These are phyloP conservation scores for Arge pagana DNA, from an alignment of 2,888 invertebrate genomes.

Conservation along the genomic window DNA sequence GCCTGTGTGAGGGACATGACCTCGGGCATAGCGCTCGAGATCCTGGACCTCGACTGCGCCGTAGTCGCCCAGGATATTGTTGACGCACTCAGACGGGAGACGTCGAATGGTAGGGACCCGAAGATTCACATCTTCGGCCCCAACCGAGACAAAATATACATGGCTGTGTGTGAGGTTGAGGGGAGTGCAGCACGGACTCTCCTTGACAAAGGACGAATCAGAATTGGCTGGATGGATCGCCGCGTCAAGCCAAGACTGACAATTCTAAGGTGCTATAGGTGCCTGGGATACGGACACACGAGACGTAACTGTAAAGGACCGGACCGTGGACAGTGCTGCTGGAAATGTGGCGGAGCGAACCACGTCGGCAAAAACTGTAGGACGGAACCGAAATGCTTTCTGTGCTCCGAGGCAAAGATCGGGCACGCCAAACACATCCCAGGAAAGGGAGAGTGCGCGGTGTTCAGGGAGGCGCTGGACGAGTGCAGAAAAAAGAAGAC, in stretches of 20 bases:
- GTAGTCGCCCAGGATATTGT: no score
- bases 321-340: constrained; percentile 9
- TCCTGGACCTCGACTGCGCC: no score
- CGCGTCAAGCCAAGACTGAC: neutral
- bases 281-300: constrained; percentile 2
- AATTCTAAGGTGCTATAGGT: constrained; percentile 3
- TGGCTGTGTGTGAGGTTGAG: no score
- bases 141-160: no score
- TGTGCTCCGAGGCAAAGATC: constrained; percentile 15
- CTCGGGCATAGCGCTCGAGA: no score
- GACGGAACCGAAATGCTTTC: constrained; percentile 11
- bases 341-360: neutral
- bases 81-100: no score
- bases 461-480: constrained; percentile 12
- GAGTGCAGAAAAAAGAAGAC: neutral
- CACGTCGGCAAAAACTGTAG: constrained; percentile 21
- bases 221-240: neutral
- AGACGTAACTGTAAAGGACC: constrained; percentile 6
- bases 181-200: no score
- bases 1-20: no score
- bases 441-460: neutral
- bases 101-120: no score
- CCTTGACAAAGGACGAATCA: neutral
- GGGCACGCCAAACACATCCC: neutral
- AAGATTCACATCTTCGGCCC: no score